Conservation (phyloP, 2,113 vertebrate genomes). For the Genyomyrus donnyi region DNA sequence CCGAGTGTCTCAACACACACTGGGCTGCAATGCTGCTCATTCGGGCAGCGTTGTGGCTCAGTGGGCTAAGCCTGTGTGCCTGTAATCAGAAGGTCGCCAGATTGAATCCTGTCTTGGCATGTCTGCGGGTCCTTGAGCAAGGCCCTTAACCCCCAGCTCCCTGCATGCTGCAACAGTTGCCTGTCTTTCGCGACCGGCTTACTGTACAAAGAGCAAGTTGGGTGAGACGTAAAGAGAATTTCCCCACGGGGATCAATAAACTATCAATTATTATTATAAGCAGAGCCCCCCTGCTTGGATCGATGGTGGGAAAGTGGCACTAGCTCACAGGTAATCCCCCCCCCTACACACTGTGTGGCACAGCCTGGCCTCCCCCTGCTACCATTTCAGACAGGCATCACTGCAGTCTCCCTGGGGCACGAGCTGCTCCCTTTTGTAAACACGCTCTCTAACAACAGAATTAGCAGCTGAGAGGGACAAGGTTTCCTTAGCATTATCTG, state of each 20-base stretch:
- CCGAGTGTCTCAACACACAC: not conserved
- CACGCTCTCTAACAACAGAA: not conserved
- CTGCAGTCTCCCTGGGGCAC: not conserved
- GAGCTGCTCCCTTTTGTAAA: not conserved
- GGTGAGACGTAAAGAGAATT: no score
- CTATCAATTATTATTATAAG: not conserved
- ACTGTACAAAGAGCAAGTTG: no score
- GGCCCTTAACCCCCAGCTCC: no score
- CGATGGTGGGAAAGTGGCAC: not conserved
- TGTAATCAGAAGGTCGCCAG: no score
- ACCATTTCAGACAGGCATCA: not conserved
- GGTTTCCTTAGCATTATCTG: not conserved
- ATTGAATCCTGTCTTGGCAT: no score
- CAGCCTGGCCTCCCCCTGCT: not conserved
- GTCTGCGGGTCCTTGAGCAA: no score
- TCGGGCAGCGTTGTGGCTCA: no score
- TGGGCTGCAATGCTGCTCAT: not conserved
- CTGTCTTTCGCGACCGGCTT: no score
- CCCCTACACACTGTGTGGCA: not conserved
- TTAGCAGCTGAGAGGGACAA: conserved; percentile 31
- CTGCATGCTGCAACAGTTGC: no score
- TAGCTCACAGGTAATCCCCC: not conserved
- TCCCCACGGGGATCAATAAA: no score
- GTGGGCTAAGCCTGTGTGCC: no score
- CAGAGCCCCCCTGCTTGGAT: not conserved